Evolutionary conservation across 2,797 vertebrate species (phyloP).

Genomic region (Myiotriccus ornatus): DNA sequence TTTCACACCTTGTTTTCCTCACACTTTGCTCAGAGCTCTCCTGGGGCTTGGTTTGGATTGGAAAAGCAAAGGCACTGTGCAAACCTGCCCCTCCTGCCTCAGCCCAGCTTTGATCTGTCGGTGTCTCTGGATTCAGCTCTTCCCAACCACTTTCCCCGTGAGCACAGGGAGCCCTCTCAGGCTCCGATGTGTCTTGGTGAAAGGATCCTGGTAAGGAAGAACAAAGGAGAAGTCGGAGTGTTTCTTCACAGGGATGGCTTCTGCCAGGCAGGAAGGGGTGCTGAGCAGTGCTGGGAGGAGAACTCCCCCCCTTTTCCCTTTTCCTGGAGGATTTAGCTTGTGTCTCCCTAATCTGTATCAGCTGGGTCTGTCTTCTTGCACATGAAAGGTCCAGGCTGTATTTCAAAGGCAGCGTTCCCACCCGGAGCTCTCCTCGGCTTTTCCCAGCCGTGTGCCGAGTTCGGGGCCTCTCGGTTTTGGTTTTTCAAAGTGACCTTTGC

Average conservation of each 20-base stretch:
- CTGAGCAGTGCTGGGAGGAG: conserved; percentile 18
- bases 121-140: not conserved
- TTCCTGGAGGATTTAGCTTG: not conserved
- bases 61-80: not conserved
- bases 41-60: not conserved
- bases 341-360: conserved; percentile 23
- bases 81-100: not conserved
- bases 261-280: not conserved
- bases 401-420: not conserved
- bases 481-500: conserved; percentile 57
- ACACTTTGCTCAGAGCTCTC: not conserved
- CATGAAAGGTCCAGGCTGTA: not conserved
- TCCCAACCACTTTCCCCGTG: not conserved
- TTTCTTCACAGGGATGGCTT: not conserved
- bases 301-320: not conserved
- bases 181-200: not conserved
- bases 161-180: not conserved
- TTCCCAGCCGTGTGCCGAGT: not conserved
- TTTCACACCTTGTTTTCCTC: not conserved
- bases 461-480: not conserved
- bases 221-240: not conserved
- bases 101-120: not conserved
- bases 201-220: not conserved
- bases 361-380: not conserved
- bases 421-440: not conserved